Conservation (phyloP, 1,140 invertebrate species). For the Cephus cinctus region DNA sequence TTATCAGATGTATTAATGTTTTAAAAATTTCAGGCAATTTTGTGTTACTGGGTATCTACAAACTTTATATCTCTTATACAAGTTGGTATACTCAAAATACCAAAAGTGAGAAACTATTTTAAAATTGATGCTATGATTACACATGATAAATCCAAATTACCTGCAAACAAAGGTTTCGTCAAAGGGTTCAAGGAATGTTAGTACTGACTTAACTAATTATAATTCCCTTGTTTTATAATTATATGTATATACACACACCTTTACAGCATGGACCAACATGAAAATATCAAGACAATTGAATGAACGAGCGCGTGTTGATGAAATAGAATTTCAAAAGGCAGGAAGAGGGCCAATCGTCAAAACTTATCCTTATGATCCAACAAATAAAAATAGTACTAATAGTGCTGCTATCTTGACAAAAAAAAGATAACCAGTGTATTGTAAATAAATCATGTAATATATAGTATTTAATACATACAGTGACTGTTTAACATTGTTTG, state of each 20-base stretch:
- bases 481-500: too few relatives aligned
- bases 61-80: constrained; percentile 88
- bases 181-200: constrained; percentile 81
- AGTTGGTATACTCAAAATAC: constrained; percentile 76
- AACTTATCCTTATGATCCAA: constrained; percentile 87
- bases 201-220: constrained; percentile 35
- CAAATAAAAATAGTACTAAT: constrained; percentile 48
- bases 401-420: constrained; percentile 15
- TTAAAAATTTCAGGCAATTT: constrained; percentile 67
- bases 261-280: constrained; percentile 78
- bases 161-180: constrained; percentile 73
- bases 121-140: constrained; percentile 71
- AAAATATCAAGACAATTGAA: constrained; percentile 77
- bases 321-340: constrained; percentile 76
- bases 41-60: constrained; percentile 87
- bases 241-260: constrained; percentile 29
- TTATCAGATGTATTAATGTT: constrained; percentile 8
- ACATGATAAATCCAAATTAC: constrained; percentile 60
- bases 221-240: constrained; percentile 3
- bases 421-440: constrained; percentile 14
- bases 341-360: constrained; percentile 82
- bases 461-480: too few relatives aligned
- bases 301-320: constrained; percentile 73
- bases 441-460: too few relatives aligned
- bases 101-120: constrained; percentile 72